phyloP scores from a whole-genome alignment of 30 jellyfish, hydroid and myxozoan genomes.

The Hydractinia symbiolongicarpus region DNA sequence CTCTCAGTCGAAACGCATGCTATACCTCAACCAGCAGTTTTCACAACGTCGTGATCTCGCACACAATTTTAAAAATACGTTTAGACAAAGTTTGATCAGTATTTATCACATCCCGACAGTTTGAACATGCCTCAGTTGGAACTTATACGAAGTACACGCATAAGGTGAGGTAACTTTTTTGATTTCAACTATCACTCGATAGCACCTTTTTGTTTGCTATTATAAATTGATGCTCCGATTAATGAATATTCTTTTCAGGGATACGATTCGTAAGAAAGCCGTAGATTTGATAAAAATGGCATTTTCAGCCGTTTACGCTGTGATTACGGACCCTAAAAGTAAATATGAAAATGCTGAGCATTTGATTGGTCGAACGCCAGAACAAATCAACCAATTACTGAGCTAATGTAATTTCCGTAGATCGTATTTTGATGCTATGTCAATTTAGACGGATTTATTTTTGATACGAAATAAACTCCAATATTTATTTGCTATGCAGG shows the following conservation, averaged over 20 bases:
- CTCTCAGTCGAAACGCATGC: too few species aligned
- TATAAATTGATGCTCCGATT: neutral
- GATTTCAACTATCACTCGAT: neutral
- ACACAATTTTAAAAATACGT: neutral
- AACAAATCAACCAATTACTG: slow-evolving; percentile 59
- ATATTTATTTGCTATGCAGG: too few species aligned
- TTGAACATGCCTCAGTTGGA: slow-evolving; percentile 83
- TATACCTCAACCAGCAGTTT: neutral
- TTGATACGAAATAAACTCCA: too few species aligned
- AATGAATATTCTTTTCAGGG: slow-evolving; percentile 44
- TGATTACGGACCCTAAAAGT: slow-evolving; percentile 39
- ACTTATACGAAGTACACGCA: slow-evolving; percentile 65
- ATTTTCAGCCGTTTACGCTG: slow-evolving; percentile 53
- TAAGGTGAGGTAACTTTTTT: slow-evolving; percentile 47
- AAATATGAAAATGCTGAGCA: slow-evolving; percentile 41
- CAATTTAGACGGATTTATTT: too few species aligned
- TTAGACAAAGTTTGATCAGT: slow-evolving; percentile 70
- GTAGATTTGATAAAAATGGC: slow-evolving; percentile 70
- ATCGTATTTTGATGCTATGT: too few species aligned
- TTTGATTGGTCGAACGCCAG: slow-evolving; percentile 71
- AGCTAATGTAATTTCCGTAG: slow-evolving; percentile 5
- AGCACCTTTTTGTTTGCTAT: neutral
- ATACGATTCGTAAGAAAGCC: slow-evolving; percentile 77
- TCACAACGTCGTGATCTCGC: neutral
- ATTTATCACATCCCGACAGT: slow-evolving; percentile 74